Percentiles rank a stretch among this genome's conserved stretches.
phyloP scores from a whole-genome alignment of 2,888 invertebrate genomes.

The Ommatoiulus sabulosus region DNA sequence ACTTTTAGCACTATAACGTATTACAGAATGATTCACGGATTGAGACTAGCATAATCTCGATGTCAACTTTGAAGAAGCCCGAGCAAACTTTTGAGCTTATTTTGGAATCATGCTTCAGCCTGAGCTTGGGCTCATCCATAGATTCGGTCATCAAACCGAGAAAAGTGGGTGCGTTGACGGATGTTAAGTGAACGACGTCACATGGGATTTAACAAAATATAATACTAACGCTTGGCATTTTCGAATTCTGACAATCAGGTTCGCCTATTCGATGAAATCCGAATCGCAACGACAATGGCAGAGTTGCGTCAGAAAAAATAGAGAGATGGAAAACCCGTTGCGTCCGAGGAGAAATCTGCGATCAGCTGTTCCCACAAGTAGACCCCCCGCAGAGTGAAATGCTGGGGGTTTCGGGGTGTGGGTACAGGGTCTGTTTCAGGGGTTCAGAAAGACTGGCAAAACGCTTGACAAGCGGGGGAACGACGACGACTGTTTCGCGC shows the following conservation, averaged over 20 bases:
- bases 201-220: too few species aligned
- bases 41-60: too few species aligned
- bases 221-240: too few species aligned
- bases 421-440: not conserved
- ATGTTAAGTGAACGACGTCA: too few species aligned
- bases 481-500: not conserved
- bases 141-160: too few species aligned
- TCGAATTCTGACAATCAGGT: not conserved
- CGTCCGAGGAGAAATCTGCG: not conserved
- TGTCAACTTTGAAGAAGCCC: too few species aligned
- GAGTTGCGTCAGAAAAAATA: not conserved
- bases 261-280: not conserved
- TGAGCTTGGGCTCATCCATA: too few species aligned
- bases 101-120: too few species aligned
- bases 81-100: not conserved
- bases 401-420: not conserved
- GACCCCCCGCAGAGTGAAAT: slow-evolving; percentile 11
- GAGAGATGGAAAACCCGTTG: not conserved
- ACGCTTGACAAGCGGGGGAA: not conserved
- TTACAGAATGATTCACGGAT: too few species aligned
- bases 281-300: not conserved
- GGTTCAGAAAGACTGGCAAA: not conserved
- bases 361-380: slow-evolving; percentile 39
- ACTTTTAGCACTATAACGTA: too few species aligned
- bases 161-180: too few species aligned